A percentile compares a stretch with the other conserved stretches of the same genome.
phyloP scores from a whole-genome alignment of 2,113 vertebrate genomes.

The Clarias macrocephalus region DNA sequence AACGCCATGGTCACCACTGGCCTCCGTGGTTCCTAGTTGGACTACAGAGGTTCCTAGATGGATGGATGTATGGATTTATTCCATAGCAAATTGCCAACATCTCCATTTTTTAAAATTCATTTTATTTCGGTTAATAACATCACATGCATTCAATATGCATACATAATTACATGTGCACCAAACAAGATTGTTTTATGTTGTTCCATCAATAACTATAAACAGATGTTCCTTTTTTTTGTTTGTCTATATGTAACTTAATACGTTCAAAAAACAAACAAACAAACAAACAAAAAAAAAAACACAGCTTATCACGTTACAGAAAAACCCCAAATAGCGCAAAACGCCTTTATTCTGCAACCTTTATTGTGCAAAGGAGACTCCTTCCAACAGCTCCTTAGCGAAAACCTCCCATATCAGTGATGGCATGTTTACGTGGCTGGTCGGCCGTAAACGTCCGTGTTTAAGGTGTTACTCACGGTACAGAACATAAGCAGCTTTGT shows the following conservation, averaged over 20 bases:
- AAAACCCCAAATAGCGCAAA: background rate
- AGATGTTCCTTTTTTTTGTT: background rate
- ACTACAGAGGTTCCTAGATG: too few species aligned
- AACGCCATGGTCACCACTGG: too few species aligned
- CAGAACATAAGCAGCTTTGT: background rate
- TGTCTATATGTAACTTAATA: background rate
- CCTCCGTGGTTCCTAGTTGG: too few species aligned
- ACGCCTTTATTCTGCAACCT: too few species aligned
- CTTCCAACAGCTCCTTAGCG: background rate
- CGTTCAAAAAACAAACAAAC: too few species aligned
- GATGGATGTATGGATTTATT: constrained; percentile 2
- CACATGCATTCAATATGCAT: background rate
- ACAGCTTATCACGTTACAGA: background rate
- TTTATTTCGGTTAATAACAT: too few species aligned
- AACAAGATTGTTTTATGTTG: background rate
- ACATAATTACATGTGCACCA: background rate
- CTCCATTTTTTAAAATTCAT: background rate
- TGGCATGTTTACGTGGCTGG: background rate
- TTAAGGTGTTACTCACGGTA: background rate
- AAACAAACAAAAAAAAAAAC: too few species aligned
- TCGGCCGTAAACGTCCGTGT: too few species aligned
- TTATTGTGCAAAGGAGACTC: background rate
- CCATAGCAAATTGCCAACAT: constrained; percentile 38
- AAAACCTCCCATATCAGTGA: background rate
- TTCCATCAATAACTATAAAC: background rate